These are phyloP conservation scores for Phenganax stokvisi DNA, from an alignment of 92 coral and sea anemone genomes.

Conservation along the genomic window DNA sequence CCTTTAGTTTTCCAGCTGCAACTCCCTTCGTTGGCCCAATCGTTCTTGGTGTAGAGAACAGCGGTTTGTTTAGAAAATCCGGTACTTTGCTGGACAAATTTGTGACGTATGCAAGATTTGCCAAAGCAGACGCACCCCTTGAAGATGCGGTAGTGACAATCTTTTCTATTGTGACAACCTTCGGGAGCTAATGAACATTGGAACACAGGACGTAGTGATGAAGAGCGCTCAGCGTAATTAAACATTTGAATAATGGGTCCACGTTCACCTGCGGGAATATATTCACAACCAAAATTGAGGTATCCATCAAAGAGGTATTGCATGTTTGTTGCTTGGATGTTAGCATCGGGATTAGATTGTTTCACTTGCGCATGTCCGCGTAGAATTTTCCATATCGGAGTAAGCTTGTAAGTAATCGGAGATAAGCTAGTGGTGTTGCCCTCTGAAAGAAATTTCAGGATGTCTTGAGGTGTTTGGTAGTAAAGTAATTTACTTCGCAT, in stretches of 20 bases:
- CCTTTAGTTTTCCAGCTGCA: too few species aligned
- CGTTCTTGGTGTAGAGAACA: background rate
- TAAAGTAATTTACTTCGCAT: slow-evolving; percentile 28
- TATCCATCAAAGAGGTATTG: slow-evolving; percentile 1
- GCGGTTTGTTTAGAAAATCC: slow-evolving; percentile 11
- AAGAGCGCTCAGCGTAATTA: slow-evolving; percentile 14
- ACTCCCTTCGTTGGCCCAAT: too few species aligned
- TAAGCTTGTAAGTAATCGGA: slow-evolving; percentile 30
- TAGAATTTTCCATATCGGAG: slow-evolving; percentile 43
- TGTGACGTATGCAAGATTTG: slow-evolving; percentile 30
- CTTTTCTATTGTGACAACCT: slow-evolving; percentile 31
- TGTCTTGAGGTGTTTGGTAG: slow-evolving; percentile 21
- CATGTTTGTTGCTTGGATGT: slow-evolving; percentile 29
- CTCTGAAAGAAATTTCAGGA: slow-evolving; percentile 28
- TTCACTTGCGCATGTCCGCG: slow-evolving; percentile 12
- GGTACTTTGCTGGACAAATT: background rate
- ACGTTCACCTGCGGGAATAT: background rate
- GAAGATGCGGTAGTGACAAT: slow-evolving; percentile 26
- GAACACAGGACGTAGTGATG: slow-evolving; percentile 8
- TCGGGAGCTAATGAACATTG: slow-evolving; percentile 28
- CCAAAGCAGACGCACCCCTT: slow-evolving; percentile 30
- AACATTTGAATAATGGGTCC: slow-evolving; percentile 27
- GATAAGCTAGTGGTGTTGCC: slow-evolving; percentile 14
- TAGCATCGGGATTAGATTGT: slow-evolving; percentile 1
- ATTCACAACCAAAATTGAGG: slow-evolving; percentile 6